These are phyloP conservation scores for Galaxias olidus DNA, from an alignment of 2,797 vertebrate species.

Conservation along the genomic window DNA sequence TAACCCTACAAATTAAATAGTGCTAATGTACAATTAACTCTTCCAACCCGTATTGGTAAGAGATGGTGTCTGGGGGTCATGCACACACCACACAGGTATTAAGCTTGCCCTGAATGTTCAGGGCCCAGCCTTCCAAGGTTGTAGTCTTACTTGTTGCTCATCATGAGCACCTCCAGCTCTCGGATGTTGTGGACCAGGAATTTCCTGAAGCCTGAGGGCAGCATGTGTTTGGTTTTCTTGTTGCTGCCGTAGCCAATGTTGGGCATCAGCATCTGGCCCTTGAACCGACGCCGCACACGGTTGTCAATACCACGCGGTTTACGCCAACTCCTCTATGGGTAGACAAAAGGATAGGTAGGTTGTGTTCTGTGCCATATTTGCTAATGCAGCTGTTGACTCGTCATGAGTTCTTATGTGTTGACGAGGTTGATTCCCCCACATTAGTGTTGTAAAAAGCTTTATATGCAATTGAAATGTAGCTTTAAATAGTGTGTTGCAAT, in stretches of 20 bases:
- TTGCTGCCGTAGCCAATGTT: conserved; percentile 88
- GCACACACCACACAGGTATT: too few relatives aligned
- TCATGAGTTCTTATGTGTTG: too few relatives aligned
- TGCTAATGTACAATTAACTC: neutral
- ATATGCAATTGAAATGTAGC: too few relatives aligned
- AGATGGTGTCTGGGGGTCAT: too few relatives aligned
- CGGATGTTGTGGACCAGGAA: conserved; percentile 86
- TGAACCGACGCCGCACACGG: conserved; percentile 84
- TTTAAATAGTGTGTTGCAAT: too few relatives aligned
- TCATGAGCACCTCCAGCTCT: conserved; percentile 86
- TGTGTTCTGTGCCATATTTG: neutral
- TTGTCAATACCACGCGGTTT: conserved; percentile 88
- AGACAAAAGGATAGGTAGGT: neutral
- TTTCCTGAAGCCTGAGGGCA: conserved; percentile 84
- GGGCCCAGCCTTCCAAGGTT: too few relatives aligned
- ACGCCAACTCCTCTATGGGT: conserved; percentile 83
- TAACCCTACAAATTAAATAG: neutral
- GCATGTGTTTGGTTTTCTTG: conserved; percentile 88
- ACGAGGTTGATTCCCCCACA: too few relatives aligned
- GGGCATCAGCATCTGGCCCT: conserved; percentile 89
- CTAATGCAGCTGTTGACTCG: neutral
- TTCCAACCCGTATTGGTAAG: too few relatives aligned
- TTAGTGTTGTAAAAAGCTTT: too few relatives aligned
- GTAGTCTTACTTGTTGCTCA: conserved; percentile 86
- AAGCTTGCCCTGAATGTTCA: too few relatives aligned